phyloP scores from a whole-genome alignment of 2,888 invertebrate species.

The Schizaphis graminum region DNA sequence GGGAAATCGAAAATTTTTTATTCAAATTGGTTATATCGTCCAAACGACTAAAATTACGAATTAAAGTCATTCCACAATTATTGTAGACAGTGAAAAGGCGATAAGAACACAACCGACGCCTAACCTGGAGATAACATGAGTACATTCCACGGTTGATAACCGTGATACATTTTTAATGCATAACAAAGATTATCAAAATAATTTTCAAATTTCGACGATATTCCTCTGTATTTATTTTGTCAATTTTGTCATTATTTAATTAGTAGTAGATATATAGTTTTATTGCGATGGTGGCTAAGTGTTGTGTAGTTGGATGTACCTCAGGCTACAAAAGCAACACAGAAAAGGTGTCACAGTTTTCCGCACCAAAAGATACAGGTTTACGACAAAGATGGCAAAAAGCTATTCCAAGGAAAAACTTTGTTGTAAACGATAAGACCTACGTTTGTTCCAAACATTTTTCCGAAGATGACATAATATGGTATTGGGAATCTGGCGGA shows the following conservation, averaged over 20 bases:
- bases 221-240: background rate
- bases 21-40: background rate
- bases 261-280: background rate
- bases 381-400: background rate
- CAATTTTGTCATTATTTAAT: background rate
- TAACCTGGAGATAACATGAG: background rate
- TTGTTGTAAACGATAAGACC: background rate
- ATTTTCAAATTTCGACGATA: background rate
- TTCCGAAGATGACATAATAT: background rate
- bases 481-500: constrained; percentile 16
- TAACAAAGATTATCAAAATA: background rate
- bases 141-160: too few species aligned
- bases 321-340: constrained; percentile 23
- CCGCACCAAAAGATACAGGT: background rate
- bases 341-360: background rate
- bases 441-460: constrained; percentile 39
- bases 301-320: constrained; percentile 7
- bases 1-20: background rate
- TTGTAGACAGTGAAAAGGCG: background rate
- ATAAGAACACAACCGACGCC: background rate
- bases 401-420: too few species aligned
- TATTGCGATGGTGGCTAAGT: constrained; percentile 19
- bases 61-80: background rate
- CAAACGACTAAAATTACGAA: background rate
- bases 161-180: too few species aligned